These are phyloP conservation scores for Dioctria rufipes DNA, from an alignment of 2,888 invertebrate species.

Conservation along the genomic window DNA sequence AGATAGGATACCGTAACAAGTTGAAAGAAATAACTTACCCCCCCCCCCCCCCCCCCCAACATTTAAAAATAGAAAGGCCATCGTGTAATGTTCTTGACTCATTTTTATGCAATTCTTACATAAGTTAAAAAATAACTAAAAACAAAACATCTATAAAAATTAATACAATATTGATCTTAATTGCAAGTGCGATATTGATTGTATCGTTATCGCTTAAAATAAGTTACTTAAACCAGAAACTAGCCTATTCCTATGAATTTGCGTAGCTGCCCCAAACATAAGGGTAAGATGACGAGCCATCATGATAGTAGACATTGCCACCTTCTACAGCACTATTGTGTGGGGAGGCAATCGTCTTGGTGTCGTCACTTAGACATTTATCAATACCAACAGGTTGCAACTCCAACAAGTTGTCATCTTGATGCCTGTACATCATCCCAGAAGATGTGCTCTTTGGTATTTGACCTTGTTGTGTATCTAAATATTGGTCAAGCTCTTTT, in stretches of 20 bases:
- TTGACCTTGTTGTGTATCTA: slow-evolving; percentile 64
- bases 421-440: slow-evolving; percentile 56
- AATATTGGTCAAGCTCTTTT: slow-evolving; percentile 72
- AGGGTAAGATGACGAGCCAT: slow-evolving; percentile 15
- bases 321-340: not conserved
- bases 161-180: too few relatives aligned
- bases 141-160: too few relatives aligned
- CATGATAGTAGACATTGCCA: slow-evolving; percentile 38
- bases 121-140: too few relatives aligned
- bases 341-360: not conserved
- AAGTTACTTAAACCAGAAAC: not conserved
- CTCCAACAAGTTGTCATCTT: slow-evolving; percentile 62
- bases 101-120: too few relatives aligned
- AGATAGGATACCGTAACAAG: too few relatives aligned
- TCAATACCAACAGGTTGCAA: slow-evolving; percentile 61
- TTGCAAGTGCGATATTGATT: too few relatives aligned
- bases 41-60: too few relatives aligned
- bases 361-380: slow-evolving; percentile 49
- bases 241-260: not conserved
- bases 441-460: slow-evolving; percentile 50
- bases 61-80: too few relatives aligned
- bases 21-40: too few relatives aligned
- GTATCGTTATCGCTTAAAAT: not conserved
- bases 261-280: slow-evolving; percentile 48
- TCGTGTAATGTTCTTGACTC: too few relatives aligned